These are phyloP conservation scores for Oceanites oceanicus DNA, from an alignment of 2,113 vertebrate genomes.

Conservation along the genomic window DNA sequence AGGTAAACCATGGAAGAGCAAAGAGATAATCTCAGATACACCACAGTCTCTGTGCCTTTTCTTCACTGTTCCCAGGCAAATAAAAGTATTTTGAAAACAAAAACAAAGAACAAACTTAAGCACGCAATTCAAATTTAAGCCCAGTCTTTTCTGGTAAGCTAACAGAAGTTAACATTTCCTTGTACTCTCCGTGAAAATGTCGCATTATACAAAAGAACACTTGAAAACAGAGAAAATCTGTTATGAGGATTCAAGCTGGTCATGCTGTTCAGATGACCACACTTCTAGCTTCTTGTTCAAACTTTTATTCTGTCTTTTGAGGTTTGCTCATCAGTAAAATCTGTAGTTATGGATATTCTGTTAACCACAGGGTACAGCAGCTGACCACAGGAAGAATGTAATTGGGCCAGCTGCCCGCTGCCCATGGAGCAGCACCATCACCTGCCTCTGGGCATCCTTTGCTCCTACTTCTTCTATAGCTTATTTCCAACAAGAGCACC, in stretches of 20 bases:
- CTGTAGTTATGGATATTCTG: background rate
- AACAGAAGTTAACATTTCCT: background rate
- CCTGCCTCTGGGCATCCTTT: background rate
- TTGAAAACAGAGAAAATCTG: background rate
- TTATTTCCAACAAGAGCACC: background rate
- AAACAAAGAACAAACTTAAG: background rate
- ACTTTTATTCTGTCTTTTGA: background rate
- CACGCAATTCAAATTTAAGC: background rate
- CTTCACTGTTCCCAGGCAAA: background rate
- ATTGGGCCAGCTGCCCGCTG: background rate
- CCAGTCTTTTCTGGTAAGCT: background rate
- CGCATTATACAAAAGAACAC: fast-evolving
- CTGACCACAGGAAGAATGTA: background rate
- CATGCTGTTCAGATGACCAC: background rate
- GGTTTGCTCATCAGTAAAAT: background rate
- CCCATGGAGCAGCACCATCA: background rate
- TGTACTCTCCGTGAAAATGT: background rate
- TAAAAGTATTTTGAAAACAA: background rate
- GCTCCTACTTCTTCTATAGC: background rate
- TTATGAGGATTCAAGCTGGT: background rate
- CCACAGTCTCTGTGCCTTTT: background rate
- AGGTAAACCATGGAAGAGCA: background rate
- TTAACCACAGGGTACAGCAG: background rate
- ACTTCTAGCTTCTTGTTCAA: background rate
- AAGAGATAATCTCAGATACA: background rate